Conservation (phyloP, 2,888 invertebrate genomes). For the Limenitis camilla region DNA sequence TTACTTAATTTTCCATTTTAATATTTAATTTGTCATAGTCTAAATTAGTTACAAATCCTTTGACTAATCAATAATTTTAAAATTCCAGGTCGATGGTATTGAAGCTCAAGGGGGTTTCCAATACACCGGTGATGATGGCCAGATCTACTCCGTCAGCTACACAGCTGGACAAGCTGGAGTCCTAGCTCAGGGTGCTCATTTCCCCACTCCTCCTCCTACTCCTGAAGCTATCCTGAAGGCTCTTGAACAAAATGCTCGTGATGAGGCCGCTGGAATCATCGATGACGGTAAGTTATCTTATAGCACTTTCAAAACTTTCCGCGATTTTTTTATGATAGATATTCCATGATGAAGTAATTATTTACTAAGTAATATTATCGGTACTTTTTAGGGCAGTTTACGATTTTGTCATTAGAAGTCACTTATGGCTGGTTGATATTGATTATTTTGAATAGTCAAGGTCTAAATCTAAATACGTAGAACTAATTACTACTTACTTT, state of each 20-base stretch:
- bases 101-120: slow-evolving; percentile 75
- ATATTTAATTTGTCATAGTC: not conserved
- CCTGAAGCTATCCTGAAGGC: slow-evolving; percentile 66
- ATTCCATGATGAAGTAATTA: no score
- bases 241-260: slow-evolving; percentile 67
- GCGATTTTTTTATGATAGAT: no score
- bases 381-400: no score
- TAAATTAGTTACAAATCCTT: not conserved
- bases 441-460: no score
- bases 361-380: no score
- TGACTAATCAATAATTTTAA: not conserved
- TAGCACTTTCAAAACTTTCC: no score
- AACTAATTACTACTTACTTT: no score
- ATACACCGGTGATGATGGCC: slow-evolving; percentile 77
- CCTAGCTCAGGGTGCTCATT: slow-evolving; percentile 58
- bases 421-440: no score
- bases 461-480: no score
- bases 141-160: slow-evolving; percentile 70
- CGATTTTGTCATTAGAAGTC: not conserved
- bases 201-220: slow-evolving; percentile 56
- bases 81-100: slow-evolving; percentile 63
- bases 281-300: slow-evolving; percentile 72
- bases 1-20: no score
- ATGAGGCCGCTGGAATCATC: slow-evolving; percentile 65
- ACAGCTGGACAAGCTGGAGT: slow-evolving; percentile 75